Conservation (phyloP, 2,888 invertebrate species). For the Endotricha flammealis region DNA sequence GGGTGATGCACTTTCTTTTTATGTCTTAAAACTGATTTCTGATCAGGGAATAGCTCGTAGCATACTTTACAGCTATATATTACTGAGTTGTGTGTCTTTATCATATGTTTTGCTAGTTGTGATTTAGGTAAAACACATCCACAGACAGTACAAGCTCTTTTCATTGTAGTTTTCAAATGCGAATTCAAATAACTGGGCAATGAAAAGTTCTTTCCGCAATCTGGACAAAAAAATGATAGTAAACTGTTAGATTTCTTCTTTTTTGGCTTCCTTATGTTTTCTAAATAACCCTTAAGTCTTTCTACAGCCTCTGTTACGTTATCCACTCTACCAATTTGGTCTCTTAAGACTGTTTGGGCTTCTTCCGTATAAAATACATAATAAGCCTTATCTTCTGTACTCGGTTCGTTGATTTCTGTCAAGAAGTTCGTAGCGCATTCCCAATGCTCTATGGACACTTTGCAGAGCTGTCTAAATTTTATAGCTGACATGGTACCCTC, state of each 20-base stretch:
- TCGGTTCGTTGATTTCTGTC: slow-evolving; percentile 24
- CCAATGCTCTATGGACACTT: slow-evolving; percentile 46
- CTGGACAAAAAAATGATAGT: slow-evolving; percentile 28
- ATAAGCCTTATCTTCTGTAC: slow-evolving; percentile 33
- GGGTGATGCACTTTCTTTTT: slow-evolving; percentile 27
- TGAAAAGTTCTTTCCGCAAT: slow-evolving; percentile 43
- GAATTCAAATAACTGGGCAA: slow-evolving; percentile 35
- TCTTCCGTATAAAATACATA: slow-evolving; percentile 38
- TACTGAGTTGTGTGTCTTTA: slow-evolving; percentile 26
- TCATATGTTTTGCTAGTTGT: slow-evolving; percentile 40
- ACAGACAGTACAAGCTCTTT: slow-evolving; percentile 43
- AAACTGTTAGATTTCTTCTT: slow-evolving; percentile 9
- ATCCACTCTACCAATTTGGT: slow-evolving; percentile 23
- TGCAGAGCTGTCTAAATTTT: slow-evolving; percentile 42
- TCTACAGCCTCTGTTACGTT: slow-evolving; percentile 26
- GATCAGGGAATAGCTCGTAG: slow-evolving; percentile 35
- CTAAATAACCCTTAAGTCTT: slow-evolving; percentile 29
- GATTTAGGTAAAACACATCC: slow-evolving; percentile 34
- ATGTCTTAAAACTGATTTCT: slow-evolving; percentile 28
- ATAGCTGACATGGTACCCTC: slow-evolving; percentile 39
- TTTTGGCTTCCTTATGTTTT: not conserved
- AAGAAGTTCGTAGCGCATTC: slow-evolving; percentile 29
- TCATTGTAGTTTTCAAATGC: slow-evolving; percentile 44
- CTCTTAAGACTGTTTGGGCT: slow-evolving; percentile 28
- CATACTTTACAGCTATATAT: slow-evolving; percentile 39